Conservation (phyloP, 2,888 invertebrate genomes). For the Calliscelio sp. region DNA sequence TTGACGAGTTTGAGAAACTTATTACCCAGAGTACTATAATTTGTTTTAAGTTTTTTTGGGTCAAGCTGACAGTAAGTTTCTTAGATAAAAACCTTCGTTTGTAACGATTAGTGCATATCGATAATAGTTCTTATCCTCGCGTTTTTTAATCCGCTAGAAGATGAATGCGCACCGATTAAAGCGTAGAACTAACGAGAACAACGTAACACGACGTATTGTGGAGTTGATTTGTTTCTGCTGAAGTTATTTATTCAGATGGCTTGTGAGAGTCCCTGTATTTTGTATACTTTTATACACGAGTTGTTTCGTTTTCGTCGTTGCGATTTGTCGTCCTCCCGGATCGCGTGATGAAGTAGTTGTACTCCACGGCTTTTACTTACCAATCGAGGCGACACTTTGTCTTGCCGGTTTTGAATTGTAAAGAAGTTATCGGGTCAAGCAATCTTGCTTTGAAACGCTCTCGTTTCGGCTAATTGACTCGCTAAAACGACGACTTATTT, state of each 20-base stretch:
- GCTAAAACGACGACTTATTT: conserved; percentile 9
- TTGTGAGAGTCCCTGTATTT: conserved; percentile 52
- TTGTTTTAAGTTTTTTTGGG: conserved; percentile 13
- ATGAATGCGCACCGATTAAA: conserved; percentile 13
- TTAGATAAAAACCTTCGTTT: conserved; percentile 28
- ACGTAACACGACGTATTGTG: not conserved
- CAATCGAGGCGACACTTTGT: conserved; percentile 34
- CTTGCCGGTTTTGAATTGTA: conserved; percentile 40
- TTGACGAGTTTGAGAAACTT: conserved; percentile 45
- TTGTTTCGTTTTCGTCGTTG: conserved; percentile 49
- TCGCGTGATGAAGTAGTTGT: conserved; percentile 52
- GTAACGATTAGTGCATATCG: conserved; percentile 51
- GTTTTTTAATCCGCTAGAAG: conserved; percentile 23
- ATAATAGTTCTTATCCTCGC: conserved; percentile 21
- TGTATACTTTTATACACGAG: conserved; percentile 62
- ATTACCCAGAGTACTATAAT: conserved; percentile 21
- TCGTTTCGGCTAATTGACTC: conserved; percentile 1
- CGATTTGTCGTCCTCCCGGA: conserved; percentile 48
- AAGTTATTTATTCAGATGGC: conserved; percentile 33
- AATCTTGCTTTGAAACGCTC: conserved; percentile 19
- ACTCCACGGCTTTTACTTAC: conserved; percentile 47
- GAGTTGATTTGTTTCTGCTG: conserved; percentile 13
- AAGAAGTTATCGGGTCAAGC: conserved; percentile 40
- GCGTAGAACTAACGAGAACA: conserved; percentile 26
- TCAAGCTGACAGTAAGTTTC: conserved; percentile 29